A percentile compares a stretch with the other conserved stretches of the same genome.
phyloP scores from a whole-genome alignment of 2,888 invertebrate genomes.

The Linnaemya tessellans region DNA sequence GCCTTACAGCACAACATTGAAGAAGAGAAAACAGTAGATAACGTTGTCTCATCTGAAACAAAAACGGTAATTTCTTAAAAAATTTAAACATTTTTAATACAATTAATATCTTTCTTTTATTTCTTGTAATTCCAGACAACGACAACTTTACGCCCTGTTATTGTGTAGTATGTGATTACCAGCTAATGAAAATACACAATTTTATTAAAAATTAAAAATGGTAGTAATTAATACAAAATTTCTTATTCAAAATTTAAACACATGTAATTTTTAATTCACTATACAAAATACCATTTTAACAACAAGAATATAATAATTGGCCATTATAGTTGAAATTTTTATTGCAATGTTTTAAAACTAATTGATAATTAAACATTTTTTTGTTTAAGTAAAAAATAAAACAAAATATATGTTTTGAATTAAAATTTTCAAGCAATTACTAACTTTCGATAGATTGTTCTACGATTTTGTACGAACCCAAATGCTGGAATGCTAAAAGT shows the following conservation, averaged over 20 bases:
- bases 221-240: slow-evolving; percentile 51
- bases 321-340: slow-evolving; percentile 60
- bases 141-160: slow-evolving; percentile 65
- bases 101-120: neutral
- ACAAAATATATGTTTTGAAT: slow-evolving; percentile 51
- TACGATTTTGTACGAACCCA: no score
- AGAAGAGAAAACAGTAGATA: slow-evolving; percentile 49
- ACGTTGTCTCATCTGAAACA: slow-evolving; percentile 47
- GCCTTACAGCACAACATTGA: slow-evolving; percentile 68
- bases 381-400: slow-evolving; percentile 60
- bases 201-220: slow-evolving; percentile 65
- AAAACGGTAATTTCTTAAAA: slow-evolving; percentile 56
- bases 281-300: slow-evolving; percentile 55
- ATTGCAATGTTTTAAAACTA: slow-evolving; percentile 67
- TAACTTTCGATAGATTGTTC: neutral
- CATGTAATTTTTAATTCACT: slow-evolving; percentile 59
- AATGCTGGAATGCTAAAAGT: no score
- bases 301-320: slow-evolving; percentile 59
- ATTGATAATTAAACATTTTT: slow-evolving; percentile 60
- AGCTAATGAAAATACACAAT: slow-evolving; percentile 41
- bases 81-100: neutral
- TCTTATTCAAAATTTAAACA: slow-evolving; percentile 62
- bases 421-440: neutral
- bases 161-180: slow-evolving; percentile 67
- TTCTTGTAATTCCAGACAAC: slow-evolving; percentile 58